Evolutionary conservation across 1,140 invertebrate species (phyloP).

Genomic region (Chlorops oryzae): DNA sequence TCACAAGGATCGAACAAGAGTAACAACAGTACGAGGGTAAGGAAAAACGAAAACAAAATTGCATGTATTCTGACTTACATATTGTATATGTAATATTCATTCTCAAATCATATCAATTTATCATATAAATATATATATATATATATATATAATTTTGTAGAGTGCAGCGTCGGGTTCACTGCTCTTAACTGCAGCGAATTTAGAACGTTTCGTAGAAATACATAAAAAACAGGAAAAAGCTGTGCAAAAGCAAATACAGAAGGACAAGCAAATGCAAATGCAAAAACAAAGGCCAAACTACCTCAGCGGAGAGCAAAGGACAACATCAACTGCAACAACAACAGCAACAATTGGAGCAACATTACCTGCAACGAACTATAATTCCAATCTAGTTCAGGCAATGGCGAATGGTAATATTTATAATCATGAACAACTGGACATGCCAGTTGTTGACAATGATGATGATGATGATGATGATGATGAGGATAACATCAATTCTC

Average conservation of each 20-base stretch:
- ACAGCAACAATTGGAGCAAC: too few species aligned
- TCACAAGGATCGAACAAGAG: conserved; percentile 68
- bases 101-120: too few species aligned
- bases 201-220: conserved; percentile 60
- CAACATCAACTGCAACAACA: too few species aligned
- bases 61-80: too few species aligned
- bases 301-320: too few species aligned
- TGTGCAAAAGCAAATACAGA: conserved; percentile 31
- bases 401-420: background rate
- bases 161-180: conserved; percentile 71
- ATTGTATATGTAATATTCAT: too few species aligned
- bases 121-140: too few species aligned
- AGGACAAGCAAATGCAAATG: conserved; percentile 20
- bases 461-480: too few species aligned
- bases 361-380: conserved; percentile 36
- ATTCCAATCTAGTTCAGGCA: conserved; percentile 32
- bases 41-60: too few species aligned
- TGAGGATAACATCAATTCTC: too few species aligned
- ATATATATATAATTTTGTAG: conserved; percentile 51
- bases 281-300: background rate
- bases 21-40: conserved; percentile 72
- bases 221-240: conserved; percentile 54
- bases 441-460: background rate
- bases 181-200: conserved; percentile 68
- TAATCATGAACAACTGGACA: background rate